phyloP scores from a whole-genome alignment of 2,113 vertebrate species.

The Campylorhamphus procurvoides region DNA sequence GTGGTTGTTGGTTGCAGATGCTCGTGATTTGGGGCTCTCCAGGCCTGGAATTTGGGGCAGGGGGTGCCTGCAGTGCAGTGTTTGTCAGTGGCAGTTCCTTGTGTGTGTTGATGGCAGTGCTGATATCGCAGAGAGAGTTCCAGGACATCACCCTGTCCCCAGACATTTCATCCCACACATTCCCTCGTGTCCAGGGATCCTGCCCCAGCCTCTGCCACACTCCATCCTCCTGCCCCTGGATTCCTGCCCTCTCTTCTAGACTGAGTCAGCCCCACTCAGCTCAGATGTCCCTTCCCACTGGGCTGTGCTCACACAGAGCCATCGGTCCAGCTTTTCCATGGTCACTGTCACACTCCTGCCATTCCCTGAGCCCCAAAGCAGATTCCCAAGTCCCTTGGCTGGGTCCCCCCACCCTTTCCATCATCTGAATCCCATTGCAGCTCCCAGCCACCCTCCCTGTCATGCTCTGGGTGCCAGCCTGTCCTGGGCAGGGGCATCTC shows the following conservation, averaged over 20 bases:
- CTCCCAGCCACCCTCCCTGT: neutral
- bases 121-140: accelerated
- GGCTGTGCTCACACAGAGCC: neutral
- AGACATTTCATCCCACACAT: accelerated
- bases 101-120: accelerated
- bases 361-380: neutral
- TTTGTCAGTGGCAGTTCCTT: neutral
- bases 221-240: neutral
- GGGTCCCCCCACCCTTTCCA: accelerated
- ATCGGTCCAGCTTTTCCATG: neutral
- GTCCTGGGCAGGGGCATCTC: neutral
- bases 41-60: neutral
- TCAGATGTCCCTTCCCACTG: neutral
- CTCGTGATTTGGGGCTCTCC: neutral
- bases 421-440: neutral
- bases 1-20: neutral
- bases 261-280: neutral
- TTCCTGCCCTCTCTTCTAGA: neutral
- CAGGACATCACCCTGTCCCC: accelerated
- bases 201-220: neutral
- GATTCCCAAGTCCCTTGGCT: neutral
- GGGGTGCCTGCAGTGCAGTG: neutral
- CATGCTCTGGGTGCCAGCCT: too few species aligned
- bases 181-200: neutral
- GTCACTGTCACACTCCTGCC: neutral